Evolutionary conservation across 2,113 vertebrate genomes (phyloP), one percentile per base, ranked within the genome.

Genomic region (Cervus canadensis): DNA sequence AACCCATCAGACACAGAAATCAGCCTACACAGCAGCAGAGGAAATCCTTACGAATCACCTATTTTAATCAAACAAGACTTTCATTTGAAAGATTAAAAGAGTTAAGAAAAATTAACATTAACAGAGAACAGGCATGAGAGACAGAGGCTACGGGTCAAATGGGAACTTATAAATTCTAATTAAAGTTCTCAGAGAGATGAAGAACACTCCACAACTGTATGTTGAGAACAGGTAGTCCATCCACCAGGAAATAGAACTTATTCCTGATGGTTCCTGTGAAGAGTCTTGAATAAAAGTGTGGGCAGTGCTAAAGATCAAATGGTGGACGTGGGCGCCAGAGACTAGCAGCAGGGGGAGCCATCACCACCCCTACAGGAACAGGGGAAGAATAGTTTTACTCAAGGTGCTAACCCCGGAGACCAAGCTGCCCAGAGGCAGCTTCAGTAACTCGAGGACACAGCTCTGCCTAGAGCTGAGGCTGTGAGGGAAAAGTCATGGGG

Each of bases 31-130:
- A 36, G 36, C 11, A 40, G 45, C 15, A 52, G 9, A 95, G 6
- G 13, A 95, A 93, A 48, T 2, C 2, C 26, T 94, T 52, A 82
- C 13, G 14, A 57, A 36, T 57, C 26, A 57, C 54, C 10, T 10
- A n/a, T 67, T 84, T 95, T 81, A 87, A 85, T 60, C 26, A 86
- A 89, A 89, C 4, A 59, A 43, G 11, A 91, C 83, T 60, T 93
- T 76, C 83, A 89, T 82, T 76, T 26, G 91, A 89, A 89, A 91
- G n/a, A 36, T 83, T 40, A 17, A 74, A 62, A 76, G 36, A 62
- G 21, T 45, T 62, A 76, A 54, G 28, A 15, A 84, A 36, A 84
- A 90, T 3, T 78, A 71, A 30, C 33, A 79, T 54, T 62, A 62
- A 67, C 1, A 45, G 56, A 91, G 3, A 83, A 54, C 43, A 25